Conservation (phyloP, 2,797 vertebrate species). For the Acomys russatus region DNA sequence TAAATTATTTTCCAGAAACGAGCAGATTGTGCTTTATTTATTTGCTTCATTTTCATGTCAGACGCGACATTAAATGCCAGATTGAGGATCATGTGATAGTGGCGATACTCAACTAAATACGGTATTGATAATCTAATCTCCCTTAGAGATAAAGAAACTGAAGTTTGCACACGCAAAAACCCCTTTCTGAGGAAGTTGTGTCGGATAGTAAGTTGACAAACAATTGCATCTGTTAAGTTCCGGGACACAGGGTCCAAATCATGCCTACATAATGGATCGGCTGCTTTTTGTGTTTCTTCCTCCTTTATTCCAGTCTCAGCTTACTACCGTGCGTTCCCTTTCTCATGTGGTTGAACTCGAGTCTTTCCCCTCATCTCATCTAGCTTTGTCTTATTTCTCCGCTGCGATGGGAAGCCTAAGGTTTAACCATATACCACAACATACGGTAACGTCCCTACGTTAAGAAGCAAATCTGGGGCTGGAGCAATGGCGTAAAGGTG, state of each 20-base stretch:
- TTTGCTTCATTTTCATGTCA: not conserved
- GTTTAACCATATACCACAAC: not conserved
- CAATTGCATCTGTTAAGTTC: not conserved
- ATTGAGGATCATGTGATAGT: not conserved
- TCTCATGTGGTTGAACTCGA: not conserved
- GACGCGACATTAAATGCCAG: not conserved
- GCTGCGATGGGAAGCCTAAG: not conserved
- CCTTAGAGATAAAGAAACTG: not conserved
- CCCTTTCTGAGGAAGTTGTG: slow-evolving; percentile 37
- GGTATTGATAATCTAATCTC: not conserved
- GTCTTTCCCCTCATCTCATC: not conserved
- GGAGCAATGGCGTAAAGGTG: not conserved
- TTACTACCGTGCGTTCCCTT: not conserved
- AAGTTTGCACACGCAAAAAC: not conserved
- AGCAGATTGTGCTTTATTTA: not conserved
- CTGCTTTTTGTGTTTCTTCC: not conserved
- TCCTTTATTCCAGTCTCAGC: not conserved
- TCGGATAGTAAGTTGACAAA: not conserved
- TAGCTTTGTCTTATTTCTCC: not conserved
- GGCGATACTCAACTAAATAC: slow-evolving; percentile 5
- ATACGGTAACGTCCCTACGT: not conserved
- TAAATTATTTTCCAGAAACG: slow-evolving; percentile 58
- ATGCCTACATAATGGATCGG: not conserved
- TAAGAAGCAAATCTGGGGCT: not conserved
- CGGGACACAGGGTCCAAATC: not conserved